These are phyloP conservation scores for Clusia tigrina DNA, from an alignment of 2,888 invertebrate genomes.

Conservation along the genomic window DNA sequence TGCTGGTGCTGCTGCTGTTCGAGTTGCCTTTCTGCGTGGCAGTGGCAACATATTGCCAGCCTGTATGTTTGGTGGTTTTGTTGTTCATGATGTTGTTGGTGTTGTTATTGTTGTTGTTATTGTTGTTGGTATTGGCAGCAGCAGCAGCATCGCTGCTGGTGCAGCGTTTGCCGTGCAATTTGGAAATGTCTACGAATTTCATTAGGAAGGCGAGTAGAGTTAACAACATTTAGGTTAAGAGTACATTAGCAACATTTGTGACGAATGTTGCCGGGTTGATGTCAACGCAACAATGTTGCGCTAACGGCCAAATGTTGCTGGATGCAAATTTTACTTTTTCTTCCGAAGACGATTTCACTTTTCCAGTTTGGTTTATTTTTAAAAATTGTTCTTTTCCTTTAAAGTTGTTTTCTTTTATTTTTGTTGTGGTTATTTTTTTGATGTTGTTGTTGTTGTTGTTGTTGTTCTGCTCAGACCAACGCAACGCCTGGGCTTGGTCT, in stretches of 20 bases:
- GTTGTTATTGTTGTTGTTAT: no score
- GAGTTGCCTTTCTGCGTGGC: conserved; percentile 36
- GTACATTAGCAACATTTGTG: conserved; percentile 35
- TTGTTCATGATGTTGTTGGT: no score
- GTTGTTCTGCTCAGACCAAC: conserved; percentile 50
- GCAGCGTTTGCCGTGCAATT: conserved; percentile 53
- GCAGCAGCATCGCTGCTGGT: conserved; percentile 39
- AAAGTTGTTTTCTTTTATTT: not conserved
- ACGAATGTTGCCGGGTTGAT: not conserved
- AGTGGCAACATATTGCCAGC: conserved; percentile 51
- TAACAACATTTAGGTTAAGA: conserved; percentile 63
- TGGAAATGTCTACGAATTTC: conserved; percentile 64
- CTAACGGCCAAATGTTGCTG: conserved; percentile 41
- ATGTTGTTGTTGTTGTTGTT: conserved; percentile 39
- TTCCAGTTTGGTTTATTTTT: conserved; percentile 7
- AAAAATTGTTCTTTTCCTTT: conserved; percentile 13
- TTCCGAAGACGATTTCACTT: conserved; percentile 8
- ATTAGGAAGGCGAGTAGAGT: conserved; percentile 63
- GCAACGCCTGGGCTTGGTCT: conserved; percentile 35
- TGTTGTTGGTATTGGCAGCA: no score
- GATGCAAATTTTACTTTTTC: not conserved
- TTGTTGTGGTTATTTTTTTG: conserved; percentile 25
- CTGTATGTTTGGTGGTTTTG: conserved; percentile 31
- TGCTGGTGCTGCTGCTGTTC: conserved; percentile 57
- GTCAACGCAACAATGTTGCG: conserved; percentile 32